A percentile compares a stretch with the other conserved stretches of the same genome.
Conservation (phyloP, 2,797 vertebrate genomes). For the Scomberomorus guttatus region DNA sequence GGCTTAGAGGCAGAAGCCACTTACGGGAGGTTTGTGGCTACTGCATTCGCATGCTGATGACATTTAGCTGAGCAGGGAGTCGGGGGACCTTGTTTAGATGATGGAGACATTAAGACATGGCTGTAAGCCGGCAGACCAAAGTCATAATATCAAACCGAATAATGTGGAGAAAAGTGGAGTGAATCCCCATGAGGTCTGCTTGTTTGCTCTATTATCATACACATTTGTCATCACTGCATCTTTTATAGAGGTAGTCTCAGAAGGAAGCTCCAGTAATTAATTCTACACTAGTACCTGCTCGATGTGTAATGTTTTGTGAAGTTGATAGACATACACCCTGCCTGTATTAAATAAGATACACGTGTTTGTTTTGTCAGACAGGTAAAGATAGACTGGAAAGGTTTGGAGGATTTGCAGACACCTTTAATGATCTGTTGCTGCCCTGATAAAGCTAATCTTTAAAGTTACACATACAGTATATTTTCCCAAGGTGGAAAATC, state of each 20-base stretch:
- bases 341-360: slow-evolving; percentile 9
- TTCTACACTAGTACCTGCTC: neutral
- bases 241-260: slow-evolving; percentile 17
- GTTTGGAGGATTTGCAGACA: slow-evolving; percentile 9
- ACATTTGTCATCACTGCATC: slow-evolving; percentile 41
- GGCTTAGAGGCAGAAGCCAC: slow-evolving; percentile 73
- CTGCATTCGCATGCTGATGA: slow-evolving; percentile 72
- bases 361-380: slow-evolving; percentile 4
- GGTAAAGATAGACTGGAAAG: slow-evolving; percentile 12
- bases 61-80: slow-evolving; percentile 69
- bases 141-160: slow-evolving; percentile 59
- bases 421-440: slow-evolving; percentile 24
- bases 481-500: slow-evolving; percentile 6
- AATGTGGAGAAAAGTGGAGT: slow-evolving; percentile 45
- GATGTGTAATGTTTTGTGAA: neutral
- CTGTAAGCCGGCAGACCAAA: slow-evolving; percentile 59
- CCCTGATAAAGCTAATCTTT: neutral
- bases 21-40: slow-evolving; percentile 69
- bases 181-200: slow-evolving; percentile 36
- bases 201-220: slow-evolving; percentile 51
- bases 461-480: neutral
- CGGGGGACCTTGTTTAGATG: slow-evolving; percentile 72
- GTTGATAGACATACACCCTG: neutral
- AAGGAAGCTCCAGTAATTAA: slow-evolving; percentile 16
- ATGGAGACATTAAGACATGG: slow-evolving; percentile 72